Evolutionary conservation across 2,113 vertebrate species (phyloP).

Genomic region (Microcebus tavaratra): DNA sequence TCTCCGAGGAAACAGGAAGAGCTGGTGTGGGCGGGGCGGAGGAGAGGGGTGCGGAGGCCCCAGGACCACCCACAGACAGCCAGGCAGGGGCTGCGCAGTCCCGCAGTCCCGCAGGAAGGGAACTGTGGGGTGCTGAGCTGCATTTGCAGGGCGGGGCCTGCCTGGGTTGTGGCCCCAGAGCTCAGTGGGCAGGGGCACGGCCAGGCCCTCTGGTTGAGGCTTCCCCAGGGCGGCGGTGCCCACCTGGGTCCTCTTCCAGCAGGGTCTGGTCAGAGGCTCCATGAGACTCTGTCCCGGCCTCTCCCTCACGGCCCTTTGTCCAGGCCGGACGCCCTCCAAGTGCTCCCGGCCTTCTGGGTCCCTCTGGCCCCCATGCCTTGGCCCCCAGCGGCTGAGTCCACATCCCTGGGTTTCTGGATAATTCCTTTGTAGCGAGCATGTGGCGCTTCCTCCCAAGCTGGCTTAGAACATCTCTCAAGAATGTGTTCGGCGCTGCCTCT

Average conservation of each 20-base stretch:
- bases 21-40: background rate
- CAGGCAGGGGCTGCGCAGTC: accelerated
- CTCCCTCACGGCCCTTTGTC: background rate
- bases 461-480: background rate
- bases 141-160: background rate
- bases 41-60: background rate
- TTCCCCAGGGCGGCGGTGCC: background rate
- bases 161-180: background rate
- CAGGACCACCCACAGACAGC: background rate
- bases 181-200: no score
- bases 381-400: accelerated
- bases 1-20: background rate
- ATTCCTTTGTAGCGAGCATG: background rate
- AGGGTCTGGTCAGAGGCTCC: background rate
- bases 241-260: background rate
- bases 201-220: background rate
- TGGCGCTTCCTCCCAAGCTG: background rate
- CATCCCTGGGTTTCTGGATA: background rate
- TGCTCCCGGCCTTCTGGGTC: background rate
- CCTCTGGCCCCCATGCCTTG: background rate
- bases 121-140: background rate
- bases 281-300: background rate
- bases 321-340: background rate
- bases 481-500: background rate
- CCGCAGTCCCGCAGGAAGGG: no score